Percentiles rank a stretch among this genome's conserved stretches.
These are phyloP conservation scores for Cephus cinctus DNA, from an alignment of 1,140 invertebrate species.

Conservation along the genomic window DNA sequence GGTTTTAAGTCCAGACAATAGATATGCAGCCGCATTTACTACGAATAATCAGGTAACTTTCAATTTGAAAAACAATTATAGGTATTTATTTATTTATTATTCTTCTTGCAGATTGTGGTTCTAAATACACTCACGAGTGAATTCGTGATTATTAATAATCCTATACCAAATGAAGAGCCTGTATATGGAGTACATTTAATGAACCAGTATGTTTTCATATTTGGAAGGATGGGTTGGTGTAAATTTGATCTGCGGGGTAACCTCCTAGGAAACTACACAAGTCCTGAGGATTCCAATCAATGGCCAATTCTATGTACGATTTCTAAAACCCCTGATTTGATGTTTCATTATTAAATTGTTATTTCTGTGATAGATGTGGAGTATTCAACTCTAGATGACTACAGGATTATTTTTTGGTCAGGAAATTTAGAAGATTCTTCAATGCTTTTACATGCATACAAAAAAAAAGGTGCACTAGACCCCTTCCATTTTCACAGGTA, in stretches of 20 bases:
- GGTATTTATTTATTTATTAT: conserved; percentile 9
- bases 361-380: conserved; percentile 63
- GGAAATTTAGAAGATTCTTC: conserved; percentile 73
- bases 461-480: conserved; percentile 58
- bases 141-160: conserved; percentile 81
- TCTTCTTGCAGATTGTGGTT: conserved; percentile 68
- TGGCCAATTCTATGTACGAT: conserved; percentile 72
- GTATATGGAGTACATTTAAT: conserved; percentile 72
- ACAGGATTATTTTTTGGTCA: conserved; percentile 75
- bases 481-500: conserved; percentile 74
- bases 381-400: conserved; percentile 70
- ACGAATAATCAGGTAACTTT: conserved; percentile 86
- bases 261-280: conserved; percentile 60
- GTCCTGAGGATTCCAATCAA: conserved; percentile 60
- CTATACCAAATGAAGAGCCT: conserved; percentile 68
- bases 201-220: conserved; percentile 74
- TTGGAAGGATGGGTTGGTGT: conserved; percentile 65
- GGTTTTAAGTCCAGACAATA: conserved; percentile 92
- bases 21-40: conserved; percentile 93
- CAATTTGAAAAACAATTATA: conserved; percentile 5
- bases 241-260: conserved; percentile 77
- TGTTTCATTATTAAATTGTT: conserved; percentile 6
- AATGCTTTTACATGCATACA: conserved; percentile 66
- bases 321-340: conserved; percentile 3
- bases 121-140: conserved; percentile 90